These are phyloP conservation scores for Pherbina coryleti DNA, from an alignment of 2,888 invertebrate species.

Conservation along the genomic window DNA sequence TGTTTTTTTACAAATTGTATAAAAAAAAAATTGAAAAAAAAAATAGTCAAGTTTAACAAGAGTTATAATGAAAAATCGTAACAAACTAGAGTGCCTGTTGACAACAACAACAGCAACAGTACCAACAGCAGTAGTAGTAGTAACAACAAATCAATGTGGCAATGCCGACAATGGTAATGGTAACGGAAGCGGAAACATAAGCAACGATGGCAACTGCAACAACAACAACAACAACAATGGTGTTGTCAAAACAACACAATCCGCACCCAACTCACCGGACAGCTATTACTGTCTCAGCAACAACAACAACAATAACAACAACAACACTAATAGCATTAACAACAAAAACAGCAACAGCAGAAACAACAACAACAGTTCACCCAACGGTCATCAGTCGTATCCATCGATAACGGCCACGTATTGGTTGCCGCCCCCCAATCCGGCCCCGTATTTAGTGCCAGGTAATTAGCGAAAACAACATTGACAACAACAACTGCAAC, in stretches of 20 bases:
- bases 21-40: constrained; percentile 19
- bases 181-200: constrained; percentile 37
- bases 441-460: constrained; percentile 87
- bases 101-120: constrained; percentile 44
- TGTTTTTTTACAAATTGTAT: constrained; percentile 27
- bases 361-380: constrained; percentile 53
- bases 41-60: constrained; percentile 7
- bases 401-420: constrained; percentile 87
- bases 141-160: constrained; percentile 42
- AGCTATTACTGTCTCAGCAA: constrained; percentile 36
- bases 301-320: constrained; percentile 38
- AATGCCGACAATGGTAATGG: constrained; percentile 20
- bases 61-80: constrained; percentile 62
- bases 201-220: constrained; percentile 37
- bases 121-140: constrained; percentile 20
- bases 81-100: constrained; percentile 59
- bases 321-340: constrained; percentile 37
- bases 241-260: constrained; percentile 42
- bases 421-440: constrained; percentile 85
- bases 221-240: constrained; percentile 38
- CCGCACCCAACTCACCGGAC: constrained; percentile 48
- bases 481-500: constrained; percentile 43
- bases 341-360: constrained; percentile 26
- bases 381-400: constrained; percentile 71
- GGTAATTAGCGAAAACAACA: constrained; percentile 72